phyloP scores from a whole-genome alignment of 35 echinoderm and acorn worm species.

The Acanthaster planci region DNA sequence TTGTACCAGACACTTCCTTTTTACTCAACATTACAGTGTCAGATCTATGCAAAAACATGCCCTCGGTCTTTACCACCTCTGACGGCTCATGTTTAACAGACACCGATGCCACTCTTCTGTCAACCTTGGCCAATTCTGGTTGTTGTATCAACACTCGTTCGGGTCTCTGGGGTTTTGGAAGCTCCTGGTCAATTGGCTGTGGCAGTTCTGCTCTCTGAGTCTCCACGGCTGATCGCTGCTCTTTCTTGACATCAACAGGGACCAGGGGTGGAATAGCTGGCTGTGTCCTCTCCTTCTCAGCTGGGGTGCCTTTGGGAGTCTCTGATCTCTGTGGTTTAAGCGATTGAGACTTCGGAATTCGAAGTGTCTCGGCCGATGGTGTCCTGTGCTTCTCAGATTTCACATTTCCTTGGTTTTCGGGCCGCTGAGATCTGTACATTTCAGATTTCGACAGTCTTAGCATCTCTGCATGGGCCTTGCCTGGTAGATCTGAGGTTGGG shows the following conservation, averaged over 20 bases:
- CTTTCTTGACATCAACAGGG: not conserved
- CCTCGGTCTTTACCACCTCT: not conserved
- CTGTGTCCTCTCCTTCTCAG: not conserved
- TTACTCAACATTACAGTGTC: not conserved
- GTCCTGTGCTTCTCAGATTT: constrained; percentile 19
- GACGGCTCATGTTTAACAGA: not conserved
- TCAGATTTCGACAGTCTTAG: not conserved
- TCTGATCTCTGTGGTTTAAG: constrained; percentile 8
- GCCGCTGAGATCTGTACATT: constrained; percentile 4
- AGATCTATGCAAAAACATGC: not conserved
- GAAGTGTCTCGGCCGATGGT: not conserved
- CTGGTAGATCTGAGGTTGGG: not conserved
- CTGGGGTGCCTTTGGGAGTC: not conserved
- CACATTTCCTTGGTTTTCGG: not conserved
- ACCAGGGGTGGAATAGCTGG: constrained; percentile 16
- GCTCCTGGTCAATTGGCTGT: not conserved
- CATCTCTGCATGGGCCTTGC: not conserved
- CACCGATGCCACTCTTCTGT: not conserved
- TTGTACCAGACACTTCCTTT: not conserved
- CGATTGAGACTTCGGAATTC: not conserved
- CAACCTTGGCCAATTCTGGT: not conserved
- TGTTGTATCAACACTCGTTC: constrained; percentile 6
- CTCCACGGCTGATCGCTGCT: not conserved
- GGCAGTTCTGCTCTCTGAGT: constrained; percentile 9
- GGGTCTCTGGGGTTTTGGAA: constrained; percentile 2